Evolutionary conservation across 2,888 invertebrate species (phyloP), one percentile per base, ranked within the genome.

Genomic region (Hemistola chrysoprasaria): DNA sequence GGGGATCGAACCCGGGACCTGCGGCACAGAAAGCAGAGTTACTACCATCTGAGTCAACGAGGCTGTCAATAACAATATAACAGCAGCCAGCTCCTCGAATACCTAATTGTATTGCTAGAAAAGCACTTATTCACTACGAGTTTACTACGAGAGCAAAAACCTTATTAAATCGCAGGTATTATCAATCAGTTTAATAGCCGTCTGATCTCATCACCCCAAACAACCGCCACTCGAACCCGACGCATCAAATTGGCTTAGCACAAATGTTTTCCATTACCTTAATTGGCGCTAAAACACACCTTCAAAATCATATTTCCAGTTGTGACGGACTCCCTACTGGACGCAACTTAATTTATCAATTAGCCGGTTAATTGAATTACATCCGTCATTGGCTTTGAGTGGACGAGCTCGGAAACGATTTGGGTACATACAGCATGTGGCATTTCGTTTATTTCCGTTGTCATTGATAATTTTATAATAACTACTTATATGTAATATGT

Each of bases 291-390:
- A 67, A 70, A 51, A 53, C 76, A 65, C 80, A 77, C 81, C 78
- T 77, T 58, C 71, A 63, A 81, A 82, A 84, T 80, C 78, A 82
- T 84, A 80, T 82, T 84, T 78, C 76, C 65, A 63, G 66, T 72
- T 75, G 75, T 78, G 71, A 65, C 63, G 69, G 59, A 60, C 62
- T 65, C 64, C 16, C 16, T 4, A 16, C 16, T 16, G 63, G 74
- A 70, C 74, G 68, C 77, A 77, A 83, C 85, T 86, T 86, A 78
- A 88, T 86, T 80, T 80, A 71, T 70, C 85, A 85, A 86, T 87
- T 87, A 84, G 79, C 71, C 74, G 72, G 43, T 76, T 86, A 85
- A 86, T 85, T 82, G 79, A 78, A 84, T 87, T 81, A 85, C 76
- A 81, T 75, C 78, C 78, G 75, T 85, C 86, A 83, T 75, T 70